A percentile compares a stretch with the other conserved stretches of the same genome.
These are phyloP conservation scores for Porites evermanni DNA, from an alignment of 92 coral and sea anemone genomes.

Conservation along the genomic window DNA sequence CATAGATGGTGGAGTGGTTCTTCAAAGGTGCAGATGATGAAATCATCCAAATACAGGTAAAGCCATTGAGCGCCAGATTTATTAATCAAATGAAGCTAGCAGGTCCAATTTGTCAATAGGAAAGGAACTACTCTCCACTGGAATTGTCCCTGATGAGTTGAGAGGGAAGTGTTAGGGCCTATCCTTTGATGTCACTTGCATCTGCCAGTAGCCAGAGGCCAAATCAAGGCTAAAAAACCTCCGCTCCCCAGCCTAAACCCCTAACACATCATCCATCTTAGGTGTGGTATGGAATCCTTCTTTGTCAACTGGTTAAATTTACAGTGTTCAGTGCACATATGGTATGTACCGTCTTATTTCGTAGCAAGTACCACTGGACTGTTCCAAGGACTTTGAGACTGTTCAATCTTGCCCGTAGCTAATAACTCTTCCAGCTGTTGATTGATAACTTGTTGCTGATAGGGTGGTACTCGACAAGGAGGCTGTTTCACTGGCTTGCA, in stretches of 20 bases:
- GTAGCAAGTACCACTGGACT: conserved; percentile 36
- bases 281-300: conserved; percentile 69
- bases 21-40: too few relatives aligned
- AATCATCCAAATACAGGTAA: too few relatives aligned
- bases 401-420: conserved; percentile 18
- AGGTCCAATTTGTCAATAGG: too few relatives aligned
- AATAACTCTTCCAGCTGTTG: conserved; percentile 15
- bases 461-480: conserved; percentile 17
- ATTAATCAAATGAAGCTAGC: neutral
- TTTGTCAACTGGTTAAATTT: conserved; percentile 25
- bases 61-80: conserved; percentile 49
- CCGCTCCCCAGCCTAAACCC: neutral
- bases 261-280: conserved; percentile 60
- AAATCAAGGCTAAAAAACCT: too few relatives aligned
- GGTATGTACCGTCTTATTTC: conserved; percentile 19
- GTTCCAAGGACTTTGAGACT: conserved; percentile 56
- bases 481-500: neutral
- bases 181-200: too few relatives aligned
- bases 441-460: conserved; percentile 11
- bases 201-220: too few relatives aligned
- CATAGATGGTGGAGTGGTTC: too few relatives aligned
- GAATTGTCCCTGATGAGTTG: too few relatives aligned
- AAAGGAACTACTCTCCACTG: too few relatives aligned
- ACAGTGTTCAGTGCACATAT: neutral
- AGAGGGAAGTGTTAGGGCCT: too few relatives aligned